Base-by-base conservation (phyloP, 1,140 invertebrate species). In the Steinernema feltiae region DNA sequence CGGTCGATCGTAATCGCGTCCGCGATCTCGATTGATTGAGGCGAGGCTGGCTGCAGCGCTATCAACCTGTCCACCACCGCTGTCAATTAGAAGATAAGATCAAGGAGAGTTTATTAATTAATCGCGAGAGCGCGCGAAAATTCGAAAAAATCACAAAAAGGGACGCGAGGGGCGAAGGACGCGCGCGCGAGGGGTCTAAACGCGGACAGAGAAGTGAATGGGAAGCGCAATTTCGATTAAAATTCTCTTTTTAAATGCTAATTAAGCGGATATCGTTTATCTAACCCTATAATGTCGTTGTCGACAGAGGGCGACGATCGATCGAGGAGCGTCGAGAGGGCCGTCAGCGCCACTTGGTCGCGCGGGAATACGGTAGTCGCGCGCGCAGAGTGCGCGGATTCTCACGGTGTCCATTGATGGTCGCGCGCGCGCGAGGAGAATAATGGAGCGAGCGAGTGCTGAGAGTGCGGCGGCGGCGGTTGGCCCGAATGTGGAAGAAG, bases 211-310 rank as follows among this genome's bases (percentile, higher is more conserved):
- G 7, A 21, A 63, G 53, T 27, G 41, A 27, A 15, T 27, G 53
- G 15, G 53, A 27, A 27, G 53, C 53, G 53, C 53, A 7, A 27
- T 63, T 63, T 63, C 53, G 53, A 63, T 63, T 63, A 63, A 63
- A 63, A 63, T 63, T 63, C 53, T 21, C 53, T 63, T 63, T 63
- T 63, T 63, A 63, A 63, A 63, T 63, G 53, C 53, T 63, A 63
- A 63, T 63, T 63, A 63, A 63, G 53, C 53, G 53, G 53, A 63
- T 63, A 63, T 63, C 53, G 53, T 63, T 63, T 63, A 63, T 63
- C 53, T 63, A 63, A 27, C 53, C 2, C 53, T 63, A 63, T 63
- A 63, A 63, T 63, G 53, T 27, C 53, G 53, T 63, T 27, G 53
- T 3, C 24, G 53, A 63, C 53, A 63, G 53, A 27, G 7, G 53